These are phyloP conservation scores for Arrhamphus sclerolepis DNA, from an alignment of 2,797 vertebrate species.

Conservation along the genomic window DNA sequence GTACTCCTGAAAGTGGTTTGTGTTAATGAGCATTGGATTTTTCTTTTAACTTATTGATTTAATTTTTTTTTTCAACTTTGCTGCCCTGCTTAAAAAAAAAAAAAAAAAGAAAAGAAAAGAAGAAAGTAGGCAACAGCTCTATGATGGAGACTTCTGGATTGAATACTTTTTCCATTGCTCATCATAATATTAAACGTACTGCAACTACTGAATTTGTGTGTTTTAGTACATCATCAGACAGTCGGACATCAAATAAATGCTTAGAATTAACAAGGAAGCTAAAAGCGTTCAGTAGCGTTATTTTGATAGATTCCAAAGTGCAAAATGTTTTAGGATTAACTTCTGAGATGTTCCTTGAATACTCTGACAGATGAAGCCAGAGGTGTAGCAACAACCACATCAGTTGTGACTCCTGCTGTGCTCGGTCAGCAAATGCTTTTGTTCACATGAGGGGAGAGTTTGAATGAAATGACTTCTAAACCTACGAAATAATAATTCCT, in stretches of 20 bases:
- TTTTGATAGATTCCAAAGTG: too few relatives aligned
- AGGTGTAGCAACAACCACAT: neutral
- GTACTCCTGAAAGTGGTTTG: slow-evolving; percentile 25
- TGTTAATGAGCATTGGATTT: slow-evolving; percentile 39
- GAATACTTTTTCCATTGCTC: slow-evolving; percentile 14
- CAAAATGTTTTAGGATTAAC: too few relatives aligned
- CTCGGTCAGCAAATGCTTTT: slow-evolving; percentile 6
- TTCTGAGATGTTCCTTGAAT: too few relatives aligned
- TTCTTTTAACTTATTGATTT: too few relatives aligned
- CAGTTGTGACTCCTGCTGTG: slow-evolving; percentile 20
- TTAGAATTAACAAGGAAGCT: too few relatives aligned
- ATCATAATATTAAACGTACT: too few relatives aligned
- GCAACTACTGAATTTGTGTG: too few relatives aligned
- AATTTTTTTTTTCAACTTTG: slow-evolving; percentile 35
- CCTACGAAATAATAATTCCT: slow-evolving; percentile 33
- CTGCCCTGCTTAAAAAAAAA: slow-evolving; percentile 23
- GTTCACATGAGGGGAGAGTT: slow-evolving; percentile 28
- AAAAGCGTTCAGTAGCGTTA: too few relatives aligned
- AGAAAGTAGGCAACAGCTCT: slow-evolving; percentile 7
- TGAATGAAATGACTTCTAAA: slow-evolving; percentile 43
- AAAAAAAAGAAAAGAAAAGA: too few relatives aligned
- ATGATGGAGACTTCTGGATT: slow-evolving; percentile 18
- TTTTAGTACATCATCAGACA: too few relatives aligned
- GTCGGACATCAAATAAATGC: too few relatives aligned
- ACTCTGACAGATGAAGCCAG: too few relatives aligned